A percentile compares a stretch with the other conserved stretches of the same genome.
Evolutionary conservation across 1,140 invertebrate species (phyloP).

Genomic region (Pseudachorutes palmiensis): DNA sequence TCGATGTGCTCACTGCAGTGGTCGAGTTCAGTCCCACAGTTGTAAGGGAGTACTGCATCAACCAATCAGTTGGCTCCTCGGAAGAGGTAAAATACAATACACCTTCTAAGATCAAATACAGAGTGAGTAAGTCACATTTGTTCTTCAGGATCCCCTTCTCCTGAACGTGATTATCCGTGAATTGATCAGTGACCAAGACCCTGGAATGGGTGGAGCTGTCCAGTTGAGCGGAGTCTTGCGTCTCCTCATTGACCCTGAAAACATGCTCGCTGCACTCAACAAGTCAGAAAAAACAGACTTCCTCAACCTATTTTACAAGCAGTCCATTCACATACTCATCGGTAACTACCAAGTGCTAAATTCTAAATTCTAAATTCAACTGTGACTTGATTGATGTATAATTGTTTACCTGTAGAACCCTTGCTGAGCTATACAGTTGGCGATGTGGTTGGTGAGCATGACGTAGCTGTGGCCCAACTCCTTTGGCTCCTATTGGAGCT

Average conservation of each 20-base stretch:
- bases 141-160: conserved; percentile 75
- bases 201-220: conserved; percentile 90
- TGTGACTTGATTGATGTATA: no score
- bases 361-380: not conserved
- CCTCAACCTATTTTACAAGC: conserved; percentile 96
- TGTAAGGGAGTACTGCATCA: conserved; percentile 90
- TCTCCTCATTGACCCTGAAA: conserved; percentile 93
- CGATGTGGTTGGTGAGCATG: conserved; percentile 78
- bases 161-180: conserved; percentile 97
- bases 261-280: conserved; percentile 87
- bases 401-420: conserved; percentile 56
- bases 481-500: conserved; percentile 89
- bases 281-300: conserved; percentile 98
- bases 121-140: conserved; percentile 33
- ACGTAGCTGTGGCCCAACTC: conserved; percentile 92
- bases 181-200: conserved; percentile 76
- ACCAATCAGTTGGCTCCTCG: conserved; percentile 69
- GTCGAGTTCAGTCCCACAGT: conserved; percentile 54
- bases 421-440: conserved; percentile 80
- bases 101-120: conserved; percentile 12
- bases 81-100: conserved; percentile 59
- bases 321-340: conserved; percentile 91
- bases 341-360: conserved; percentile 48
- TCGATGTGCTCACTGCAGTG: conserved; percentile 96
- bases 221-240: conserved; percentile 89